phyloP scores from a whole-genome alignment of 1,140 invertebrate genomes.

The Euura saliciscinereae region DNA sequence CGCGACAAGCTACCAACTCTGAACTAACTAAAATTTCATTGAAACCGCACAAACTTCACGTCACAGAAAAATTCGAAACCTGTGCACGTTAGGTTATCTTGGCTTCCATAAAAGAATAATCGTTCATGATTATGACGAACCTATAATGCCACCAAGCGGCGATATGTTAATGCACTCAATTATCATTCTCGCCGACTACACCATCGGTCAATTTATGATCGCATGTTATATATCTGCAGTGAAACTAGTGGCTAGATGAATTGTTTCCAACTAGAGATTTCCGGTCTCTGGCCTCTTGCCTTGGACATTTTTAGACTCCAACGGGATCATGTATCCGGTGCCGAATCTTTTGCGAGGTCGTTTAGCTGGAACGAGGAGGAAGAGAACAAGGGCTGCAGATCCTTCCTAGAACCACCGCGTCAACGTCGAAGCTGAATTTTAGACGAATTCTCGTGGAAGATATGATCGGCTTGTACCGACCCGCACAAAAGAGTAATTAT shows the following conservation, averaged over 20 bases:
- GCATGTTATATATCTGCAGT: neutral
- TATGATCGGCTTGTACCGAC: neutral
- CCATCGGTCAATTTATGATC: neutral
- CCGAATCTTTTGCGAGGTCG: slow-evolving; percentile 18
- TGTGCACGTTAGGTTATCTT: too few relatives aligned
- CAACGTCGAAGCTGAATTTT: slow-evolving; percentile 22
- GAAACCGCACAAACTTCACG: too few relatives aligned
- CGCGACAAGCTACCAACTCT: too few relatives aligned
- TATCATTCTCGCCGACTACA: neutral
- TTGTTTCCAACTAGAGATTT: neutral
- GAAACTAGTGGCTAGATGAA: neutral
- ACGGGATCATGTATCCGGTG: too few relatives aligned
- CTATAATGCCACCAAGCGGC: too few relatives aligned
- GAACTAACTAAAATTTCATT: too few relatives aligned
- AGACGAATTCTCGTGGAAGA: neutral
- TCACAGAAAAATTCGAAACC: too few relatives aligned
- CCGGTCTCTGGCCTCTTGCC: neutral
- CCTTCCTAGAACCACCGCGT: slow-evolving; percentile 28
- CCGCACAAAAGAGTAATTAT: slow-evolving; percentile 2
- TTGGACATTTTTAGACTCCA: too few relatives aligned
- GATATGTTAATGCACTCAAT: neutral
- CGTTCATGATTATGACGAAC: too few relatives aligned
- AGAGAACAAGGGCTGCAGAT: slow-evolving; percentile 16
- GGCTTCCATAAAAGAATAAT: too few relatives aligned
- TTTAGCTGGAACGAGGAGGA: slow-evolving; percentile 17